Evolutionary conservation across 2,888 invertebrate genomes (phyloP).

Genomic region (Rhagonycha fulva): DNA sequence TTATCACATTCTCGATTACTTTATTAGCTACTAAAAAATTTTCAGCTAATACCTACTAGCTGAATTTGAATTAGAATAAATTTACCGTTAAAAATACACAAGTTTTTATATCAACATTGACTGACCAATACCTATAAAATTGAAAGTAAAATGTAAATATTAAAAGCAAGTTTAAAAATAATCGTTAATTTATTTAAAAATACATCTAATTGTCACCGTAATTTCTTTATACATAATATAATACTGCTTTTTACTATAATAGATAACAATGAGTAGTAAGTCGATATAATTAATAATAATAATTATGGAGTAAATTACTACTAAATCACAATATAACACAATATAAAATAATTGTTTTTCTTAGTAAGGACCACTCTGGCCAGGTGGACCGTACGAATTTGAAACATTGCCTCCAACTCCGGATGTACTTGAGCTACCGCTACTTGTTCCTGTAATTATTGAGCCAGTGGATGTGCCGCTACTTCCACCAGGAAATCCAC

Average conservation of each 20-base stretch:
- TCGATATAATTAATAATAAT: background rate
- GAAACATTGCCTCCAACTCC: slow-evolving; percentile 52
- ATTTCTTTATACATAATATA: background rate
- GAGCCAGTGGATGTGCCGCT: slow-evolving; percentile 29
- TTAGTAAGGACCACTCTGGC: slow-evolving; percentile 53
- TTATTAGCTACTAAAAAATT: background rate
- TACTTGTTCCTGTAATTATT: slow-evolving; percentile 40
- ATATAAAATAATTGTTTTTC: background rate
- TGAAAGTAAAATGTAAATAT: background rate
- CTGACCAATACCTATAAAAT: background rate
- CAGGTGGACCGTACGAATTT: slow-evolving; percentile 51
- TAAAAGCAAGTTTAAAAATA: background rate
- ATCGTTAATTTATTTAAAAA: background rate
- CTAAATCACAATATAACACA: background rate
- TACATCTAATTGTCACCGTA: slow-evolving; percentile 12
- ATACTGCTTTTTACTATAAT: background rate
- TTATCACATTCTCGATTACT: background rate
- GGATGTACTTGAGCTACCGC: slow-evolving; percentile 19
- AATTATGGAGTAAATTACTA: background rate
- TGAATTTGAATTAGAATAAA: background rate
- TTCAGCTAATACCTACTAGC: background rate
- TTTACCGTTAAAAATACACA: background rate
- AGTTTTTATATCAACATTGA: background rate
- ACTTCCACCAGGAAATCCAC: slow-evolving; percentile 44
- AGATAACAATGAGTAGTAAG: background rate